Evolutionary conservation across 64 coral and sea anemone species (phyloP).

Genomic region (Hydrozoanthus tunicans): DNA sequence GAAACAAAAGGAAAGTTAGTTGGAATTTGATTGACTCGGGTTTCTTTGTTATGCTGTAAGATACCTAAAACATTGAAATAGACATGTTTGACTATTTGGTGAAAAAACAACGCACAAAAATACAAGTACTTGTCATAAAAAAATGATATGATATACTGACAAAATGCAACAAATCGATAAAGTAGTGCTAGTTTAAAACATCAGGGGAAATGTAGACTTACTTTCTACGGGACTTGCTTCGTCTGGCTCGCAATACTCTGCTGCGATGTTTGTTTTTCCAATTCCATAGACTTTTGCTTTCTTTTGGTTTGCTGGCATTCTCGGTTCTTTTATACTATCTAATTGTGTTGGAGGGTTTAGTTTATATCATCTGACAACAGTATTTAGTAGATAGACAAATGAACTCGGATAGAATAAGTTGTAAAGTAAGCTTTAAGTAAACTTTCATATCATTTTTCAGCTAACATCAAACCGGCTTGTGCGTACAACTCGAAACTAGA

Average conservation of each 20-base stretch:
- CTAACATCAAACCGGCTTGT: too few species aligned
- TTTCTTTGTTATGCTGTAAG: too few species aligned
- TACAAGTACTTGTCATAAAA: not conserved
- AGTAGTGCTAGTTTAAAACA: not conserved
- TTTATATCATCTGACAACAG: not conserved
- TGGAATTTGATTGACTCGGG: too few species aligned
- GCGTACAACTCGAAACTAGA: too few species aligned
- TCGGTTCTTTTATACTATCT: not conserved
- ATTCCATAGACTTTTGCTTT: conserved; percentile 42
- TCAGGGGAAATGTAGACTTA: not conserved
- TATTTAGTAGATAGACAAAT: not conserved
- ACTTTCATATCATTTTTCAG: too few species aligned
- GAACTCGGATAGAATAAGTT: not conserved
- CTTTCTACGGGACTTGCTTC: conserved; percentile 12
- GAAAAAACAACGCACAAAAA: not conserved
- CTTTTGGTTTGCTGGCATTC: conserved; percentile 58
- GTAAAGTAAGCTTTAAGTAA: too few species aligned
- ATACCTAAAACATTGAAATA: too few species aligned
- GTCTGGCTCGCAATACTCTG: conserved; percentile 29
- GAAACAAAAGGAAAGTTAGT: not conserved
- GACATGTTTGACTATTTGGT: not conserved
- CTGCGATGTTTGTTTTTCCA: conserved; percentile 20
- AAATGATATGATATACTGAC: not conserved
- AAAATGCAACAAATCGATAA: not conserved
- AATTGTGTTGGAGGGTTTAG: not conserved